Conservation (phyloP, 2,888 invertebrate genomes). For the Xestia c-nigrum region DNA sequence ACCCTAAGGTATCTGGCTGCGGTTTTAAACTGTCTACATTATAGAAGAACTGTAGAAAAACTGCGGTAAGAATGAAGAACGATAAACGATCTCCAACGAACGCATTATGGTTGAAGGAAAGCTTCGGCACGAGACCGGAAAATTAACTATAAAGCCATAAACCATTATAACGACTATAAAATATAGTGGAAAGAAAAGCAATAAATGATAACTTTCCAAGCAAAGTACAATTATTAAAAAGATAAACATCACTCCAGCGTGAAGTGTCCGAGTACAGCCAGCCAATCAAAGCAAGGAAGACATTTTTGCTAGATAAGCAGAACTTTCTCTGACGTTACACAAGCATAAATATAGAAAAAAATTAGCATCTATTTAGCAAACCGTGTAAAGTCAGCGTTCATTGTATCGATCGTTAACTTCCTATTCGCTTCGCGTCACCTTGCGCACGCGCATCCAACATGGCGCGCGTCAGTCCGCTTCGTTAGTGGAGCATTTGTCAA, state of each 20-base stretch:
- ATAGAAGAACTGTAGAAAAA: slow-evolving; percentile 54
- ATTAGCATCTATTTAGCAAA: slow-evolving; percentile 80
- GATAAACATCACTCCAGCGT: slow-evolving; percentile 47
- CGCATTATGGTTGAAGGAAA: slow-evolving; percentile 46
- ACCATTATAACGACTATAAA: slow-evolving; percentile 49
- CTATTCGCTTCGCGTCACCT: slow-evolving; percentile 80
- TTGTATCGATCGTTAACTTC: slow-evolving; percentile 83
- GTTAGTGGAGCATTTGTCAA: slow-evolving; percentile 88
- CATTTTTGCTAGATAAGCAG: slow-evolving; percentile 70
- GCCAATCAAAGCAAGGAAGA: slow-evolving; percentile 59
- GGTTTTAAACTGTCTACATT: slow-evolving; percentile 57
- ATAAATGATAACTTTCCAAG: slow-evolving; percentile 54
- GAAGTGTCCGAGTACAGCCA: slow-evolving; percentile 38
- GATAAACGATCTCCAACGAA: slow-evolving; percentile 53
- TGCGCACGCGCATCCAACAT: slow-evolving; percentile 78
- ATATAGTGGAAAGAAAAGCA: slow-evolving; percentile 44
- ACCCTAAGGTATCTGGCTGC: slow-evolving; percentile 54
- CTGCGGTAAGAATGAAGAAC: slow-evolving; percentile 56
- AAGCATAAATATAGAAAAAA: slow-evolving; percentile 69
- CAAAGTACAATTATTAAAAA: slow-evolving; percentile 49
- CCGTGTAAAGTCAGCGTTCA: slow-evolving; percentile 70
- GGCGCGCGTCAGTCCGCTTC: slow-evolving; percentile 79
- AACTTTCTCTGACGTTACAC: slow-evolving; percentile 76
- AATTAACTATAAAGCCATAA: slow-evolving; percentile 53
- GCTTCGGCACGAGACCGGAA: slow-evolving; percentile 59